Percentiles rank a stretch among this genome's conserved stretches.
Evolutionary conservation across 2,797 vertebrate genomes (phyloP).

Genomic region (Bryconaethiops microstoma): DNA sequence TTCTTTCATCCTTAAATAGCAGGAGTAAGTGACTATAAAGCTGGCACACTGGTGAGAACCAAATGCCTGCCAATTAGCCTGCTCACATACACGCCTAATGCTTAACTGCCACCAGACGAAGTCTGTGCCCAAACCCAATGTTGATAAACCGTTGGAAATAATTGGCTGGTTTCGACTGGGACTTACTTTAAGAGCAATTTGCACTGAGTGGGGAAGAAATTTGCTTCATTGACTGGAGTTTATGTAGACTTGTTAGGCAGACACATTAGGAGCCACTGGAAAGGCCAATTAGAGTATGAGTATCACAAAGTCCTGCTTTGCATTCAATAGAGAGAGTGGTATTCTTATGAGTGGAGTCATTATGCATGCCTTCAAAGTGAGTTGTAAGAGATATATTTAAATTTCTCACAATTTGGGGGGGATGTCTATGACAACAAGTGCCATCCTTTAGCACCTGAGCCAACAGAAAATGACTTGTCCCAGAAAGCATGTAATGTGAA

Average conservation of each 20-base stretch:
- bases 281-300: constrained; percentile 43
- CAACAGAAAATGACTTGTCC: constrained; percentile 36
- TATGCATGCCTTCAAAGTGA: constrained; percentile 37
- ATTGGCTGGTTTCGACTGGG: constrained; percentile 40
- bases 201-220: constrained; percentile 54
- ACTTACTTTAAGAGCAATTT: constrained; percentile 56
- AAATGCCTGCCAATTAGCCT: constrained; percentile 58
- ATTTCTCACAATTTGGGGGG: constrained; percentile 4
- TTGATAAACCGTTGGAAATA: constrained; percentile 49
- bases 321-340: constrained; percentile 11
- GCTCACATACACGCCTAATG: constrained; percentile 41
- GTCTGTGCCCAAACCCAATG: constrained; percentile 29
- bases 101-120: constrained; percentile 35
- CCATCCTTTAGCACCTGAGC: constrained; percentile 18
- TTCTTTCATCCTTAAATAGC: constrained; percentile 45
- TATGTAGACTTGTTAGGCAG: constrained; percentile 50
- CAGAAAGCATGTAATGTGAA: constrained; percentile 33
- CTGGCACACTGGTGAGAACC: constrained; percentile 37
- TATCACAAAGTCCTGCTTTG: constrained; percentile 22
- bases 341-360: constrained; percentile 22
- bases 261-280: constrained; percentile 38
- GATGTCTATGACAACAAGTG: constrained; percentile 7
- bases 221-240: constrained; percentile 53
- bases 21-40: constrained; percentile 48
- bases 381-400: constrained; percentile 19